Percentiles rank a stretch among this genome's conserved stretches.
phyloP scores from a whole-genome alignment of 2,113 vertebrate species.

The Eidolon helvum region DNA sequence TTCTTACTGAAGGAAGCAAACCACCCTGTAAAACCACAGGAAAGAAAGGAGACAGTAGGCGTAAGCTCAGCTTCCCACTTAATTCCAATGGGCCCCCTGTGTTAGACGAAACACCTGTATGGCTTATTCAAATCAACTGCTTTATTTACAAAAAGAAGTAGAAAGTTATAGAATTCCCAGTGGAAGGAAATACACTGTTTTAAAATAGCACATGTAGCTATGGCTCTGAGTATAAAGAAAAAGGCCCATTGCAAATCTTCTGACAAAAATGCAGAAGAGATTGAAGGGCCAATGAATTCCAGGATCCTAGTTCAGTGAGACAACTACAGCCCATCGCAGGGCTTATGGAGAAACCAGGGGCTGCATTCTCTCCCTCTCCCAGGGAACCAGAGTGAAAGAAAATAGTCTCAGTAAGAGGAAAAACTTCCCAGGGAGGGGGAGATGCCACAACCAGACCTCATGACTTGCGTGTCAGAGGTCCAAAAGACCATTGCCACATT shows the following conservation, averaged over 20 bases:
- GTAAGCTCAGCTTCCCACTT: not conserved
- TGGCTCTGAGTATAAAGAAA: not conserved
- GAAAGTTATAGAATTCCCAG: not conserved
- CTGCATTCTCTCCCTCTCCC: accelerated
- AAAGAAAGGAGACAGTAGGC: not conserved
- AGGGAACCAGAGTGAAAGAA: not conserved
- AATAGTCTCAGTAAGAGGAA: not conserved
- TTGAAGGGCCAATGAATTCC: not conserved
- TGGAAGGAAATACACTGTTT: not conserved
- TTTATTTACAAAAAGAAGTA: not conserved
- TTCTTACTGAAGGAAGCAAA: not conserved
- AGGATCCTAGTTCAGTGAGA: not conserved
- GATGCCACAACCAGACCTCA: not conserved
- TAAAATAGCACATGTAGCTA: not conserved
- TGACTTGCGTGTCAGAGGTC: not conserved
- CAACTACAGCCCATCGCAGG: not conserved
- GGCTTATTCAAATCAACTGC: not conserved
- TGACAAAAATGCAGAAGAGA: not conserved
- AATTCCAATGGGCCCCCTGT: not conserved
- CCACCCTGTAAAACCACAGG: not conserved
- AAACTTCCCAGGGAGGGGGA: not conserved
- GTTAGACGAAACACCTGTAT: not conserved
- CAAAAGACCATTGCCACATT: not conserved
- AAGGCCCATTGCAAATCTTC: not conserved
- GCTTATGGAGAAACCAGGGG: accelerated